These are phyloP conservation scores for Falco columbarius DNA, from an alignment of 2,797 vertebrate genomes.

Conservation along the genomic window DNA sequence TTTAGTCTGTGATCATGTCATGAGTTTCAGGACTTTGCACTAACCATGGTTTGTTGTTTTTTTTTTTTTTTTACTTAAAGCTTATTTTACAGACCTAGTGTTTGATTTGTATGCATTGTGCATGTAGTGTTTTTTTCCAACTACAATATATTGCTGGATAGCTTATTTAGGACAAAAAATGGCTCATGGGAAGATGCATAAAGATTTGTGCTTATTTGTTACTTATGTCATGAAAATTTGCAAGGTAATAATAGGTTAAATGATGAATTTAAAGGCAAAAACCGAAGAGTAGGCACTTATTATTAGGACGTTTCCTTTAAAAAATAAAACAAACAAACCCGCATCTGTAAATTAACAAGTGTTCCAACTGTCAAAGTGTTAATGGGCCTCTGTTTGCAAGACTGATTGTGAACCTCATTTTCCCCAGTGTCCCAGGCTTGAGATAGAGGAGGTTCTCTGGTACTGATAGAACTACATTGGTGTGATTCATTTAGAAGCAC, in stretches of 20 bases:
- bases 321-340: not conserved
- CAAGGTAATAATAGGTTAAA: constrained; percentile 38
- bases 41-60: constrained; percentile 76
- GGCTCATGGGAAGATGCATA: constrained; percentile 87
- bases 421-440: not conserved
- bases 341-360: not conserved
- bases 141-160: constrained; percentile 77
- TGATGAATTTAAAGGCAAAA: constrained; percentile 36
- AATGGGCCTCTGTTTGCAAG: constrained; percentile 63
- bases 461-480: not conserved
- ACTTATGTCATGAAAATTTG: constrained; percentile 55
- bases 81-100: constrained; percentile 84
- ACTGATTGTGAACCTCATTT: not conserved
- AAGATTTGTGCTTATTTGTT: constrained; percentile 80
- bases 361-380: constrained; percentile 48
- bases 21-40: constrained; percentile 85
- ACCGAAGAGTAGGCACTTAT: not conserved
- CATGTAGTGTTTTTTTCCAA: constrained; percentile 82
- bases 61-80: constrained; percentile 73
- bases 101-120: constrained; percentile 87
- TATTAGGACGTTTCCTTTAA: not conserved
- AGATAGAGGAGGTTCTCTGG: not conserved
- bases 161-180: constrained; percentile 78
- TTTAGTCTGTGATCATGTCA: constrained; percentile 84
- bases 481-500: not conserved